Evolutionary conservation across 2,888 invertebrate genomes (phyloP), one percentile per base, ranked within the genome.

Genomic region (Callyntrura sp.): DNA sequence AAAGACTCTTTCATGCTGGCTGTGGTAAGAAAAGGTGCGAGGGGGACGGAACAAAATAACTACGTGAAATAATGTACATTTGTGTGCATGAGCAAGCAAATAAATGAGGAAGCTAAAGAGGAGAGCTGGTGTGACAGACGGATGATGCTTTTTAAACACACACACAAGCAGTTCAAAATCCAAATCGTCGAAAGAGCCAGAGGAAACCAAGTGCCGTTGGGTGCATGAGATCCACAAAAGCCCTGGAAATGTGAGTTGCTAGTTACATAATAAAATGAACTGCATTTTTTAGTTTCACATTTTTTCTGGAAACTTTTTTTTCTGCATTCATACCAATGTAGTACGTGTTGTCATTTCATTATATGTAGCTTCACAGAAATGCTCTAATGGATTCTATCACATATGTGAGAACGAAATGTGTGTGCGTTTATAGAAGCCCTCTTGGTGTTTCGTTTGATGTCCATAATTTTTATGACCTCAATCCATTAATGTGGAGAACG

Each of bases 381-480:
- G 6, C 12, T 43, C 87, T 87, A 87, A 87, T 87, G 87, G 70
- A 73, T 55, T 9, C 23, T 45, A 70, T 57, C 82, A 83, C 65
- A 0, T 11, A 60, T 25, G 82, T 87, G 87, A 70, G 87, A 87
- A 82, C 68, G 57, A 87, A 48, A 68, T 43, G 25, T 51, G 28
- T 14, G 51, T 57, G 60, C 20, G 51, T n/a, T 48, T 76, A 35
- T 2, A 4, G 35, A 6, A 2, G 35, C 35, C 35, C 11, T 60
- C 28, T 78, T 57, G 11, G n/a, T 17, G 2, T 57, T 11, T 51
- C 51, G 1, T 14, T 14, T 51, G 51, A n/a, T 48, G 45, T 68
- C 20, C 51, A 82, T 12, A 25, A 45, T 51, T 87, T 87, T 87
- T 82, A 87, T 82, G 87, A 82, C 87, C 87, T 87, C 87, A 87